Percentiles rank a stretch among this genome's conserved stretches.
phyloP scores from a whole-genome alignment of 2,797 vertebrate genomes.

The Sebastes nivosus region DNA sequence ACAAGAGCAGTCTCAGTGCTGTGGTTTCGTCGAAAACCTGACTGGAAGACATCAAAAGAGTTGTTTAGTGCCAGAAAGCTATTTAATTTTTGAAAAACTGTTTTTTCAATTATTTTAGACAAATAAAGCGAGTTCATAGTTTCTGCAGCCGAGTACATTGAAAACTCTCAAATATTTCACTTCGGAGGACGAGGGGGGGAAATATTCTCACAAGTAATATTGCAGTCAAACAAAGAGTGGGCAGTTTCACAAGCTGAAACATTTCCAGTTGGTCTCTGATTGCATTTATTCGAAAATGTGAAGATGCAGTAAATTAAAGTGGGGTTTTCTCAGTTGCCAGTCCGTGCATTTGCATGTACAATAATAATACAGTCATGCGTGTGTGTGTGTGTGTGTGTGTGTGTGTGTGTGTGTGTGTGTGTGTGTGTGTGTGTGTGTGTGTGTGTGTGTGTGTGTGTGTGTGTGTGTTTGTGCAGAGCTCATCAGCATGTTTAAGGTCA shows the following conservation, averaged over 20 bases:
- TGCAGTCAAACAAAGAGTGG: conserved; percentile 27
- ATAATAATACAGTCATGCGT: conserved; percentile 18
- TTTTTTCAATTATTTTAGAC: too few relatives aligned
- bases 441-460: conserved; percentile 8
- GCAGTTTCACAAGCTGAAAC: conserved; percentile 6
- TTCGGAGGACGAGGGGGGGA: not conserved
- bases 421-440: conserved; percentile 12
- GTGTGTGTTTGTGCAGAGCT: conserved; percentile 15
- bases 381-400: conserved; percentile 10
- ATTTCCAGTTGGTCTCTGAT: conserved; percentile 41
- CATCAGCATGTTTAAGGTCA: conserved; percentile 73
- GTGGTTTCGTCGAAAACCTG: too few relatives aligned
- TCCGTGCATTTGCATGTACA: conserved; percentile 50
- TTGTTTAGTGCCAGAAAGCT: too few relatives aligned
- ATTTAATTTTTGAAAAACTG: too few relatives aligned
- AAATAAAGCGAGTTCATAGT: conserved; percentile 57
- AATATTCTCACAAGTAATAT: conserved; percentile 20
- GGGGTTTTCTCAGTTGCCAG: conserved; percentile 34
- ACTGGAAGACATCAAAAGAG: too few relatives aligned
- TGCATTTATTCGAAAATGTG: conserved; percentile 26
- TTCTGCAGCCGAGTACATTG: not conserved
- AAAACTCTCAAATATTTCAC: conserved; percentile 32
- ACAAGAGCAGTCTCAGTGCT: too few relatives aligned
- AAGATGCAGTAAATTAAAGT: conserved; percentile 41
- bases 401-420: conserved; percentile 15